These are phyloP conservation scores for Heliconius sara DNA, from an alignment of 2,888 invertebrate species.

Conservation along the genomic window DNA sequence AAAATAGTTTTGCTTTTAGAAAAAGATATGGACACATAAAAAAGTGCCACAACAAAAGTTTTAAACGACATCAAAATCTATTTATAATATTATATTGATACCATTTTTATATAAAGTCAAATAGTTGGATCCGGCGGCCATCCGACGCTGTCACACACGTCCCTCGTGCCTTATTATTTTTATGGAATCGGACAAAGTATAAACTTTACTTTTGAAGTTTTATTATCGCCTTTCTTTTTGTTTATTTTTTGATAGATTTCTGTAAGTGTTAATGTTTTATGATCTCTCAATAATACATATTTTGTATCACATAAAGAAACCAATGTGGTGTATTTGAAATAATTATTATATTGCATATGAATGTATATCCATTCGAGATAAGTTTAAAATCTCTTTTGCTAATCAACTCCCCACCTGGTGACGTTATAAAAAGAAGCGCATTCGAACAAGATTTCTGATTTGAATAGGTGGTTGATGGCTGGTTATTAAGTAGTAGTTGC, in stretches of 20 bases:
- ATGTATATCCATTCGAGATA: too few relatives aligned
- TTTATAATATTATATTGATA: constrained; percentile 43
- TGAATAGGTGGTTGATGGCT: too few relatives aligned
- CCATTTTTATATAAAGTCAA: constrained; percentile 45
- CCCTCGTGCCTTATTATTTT: constrained; percentile 32
- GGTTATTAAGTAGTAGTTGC: too few relatives aligned
- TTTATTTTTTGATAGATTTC: neutral
- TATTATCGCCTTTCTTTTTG: constrained; percentile 10
- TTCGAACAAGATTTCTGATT: too few relatives aligned
- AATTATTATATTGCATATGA: too few relatives aligned
- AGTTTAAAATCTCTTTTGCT: too few relatives aligned
- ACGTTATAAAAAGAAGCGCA: too few relatives aligned
- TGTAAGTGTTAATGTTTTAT: neutral
- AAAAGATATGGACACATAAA: neutral
- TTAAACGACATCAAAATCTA: constrained; percentile 35
- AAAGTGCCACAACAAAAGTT: neutral
- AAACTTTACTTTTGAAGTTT: constrained; percentile 21
- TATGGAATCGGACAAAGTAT: constrained; percentile 27
- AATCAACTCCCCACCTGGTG: too few relatives aligned
- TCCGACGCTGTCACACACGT: constrained; percentile 27
- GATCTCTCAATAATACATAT: neutral
- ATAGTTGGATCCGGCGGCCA: constrained; percentile 41
- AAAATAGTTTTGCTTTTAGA: neutral
- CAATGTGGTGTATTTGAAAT: too few relatives aligned
- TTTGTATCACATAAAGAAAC: too few relatives aligned